Conservation (phyloP, 1,140 invertebrate species). For the Pentalonia nigronervosa region DNA sequence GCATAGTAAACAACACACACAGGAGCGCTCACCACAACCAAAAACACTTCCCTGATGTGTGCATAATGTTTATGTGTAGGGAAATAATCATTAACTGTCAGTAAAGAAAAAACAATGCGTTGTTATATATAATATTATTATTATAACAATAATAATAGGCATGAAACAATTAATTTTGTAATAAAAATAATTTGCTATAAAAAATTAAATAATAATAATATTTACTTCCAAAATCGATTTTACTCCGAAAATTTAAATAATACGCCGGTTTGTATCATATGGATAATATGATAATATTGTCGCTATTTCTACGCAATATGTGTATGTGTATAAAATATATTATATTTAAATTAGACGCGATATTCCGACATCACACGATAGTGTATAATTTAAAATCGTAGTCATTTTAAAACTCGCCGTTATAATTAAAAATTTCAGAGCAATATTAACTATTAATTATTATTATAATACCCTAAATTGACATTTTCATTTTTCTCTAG, state of each 20-base stretch:
- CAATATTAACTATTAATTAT: neutral
- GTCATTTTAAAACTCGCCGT: neutral
- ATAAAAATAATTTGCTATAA: neutral
- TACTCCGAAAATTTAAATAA: neutral
- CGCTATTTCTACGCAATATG: no score
- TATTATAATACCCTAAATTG: neutral
- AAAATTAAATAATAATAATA: neutral
- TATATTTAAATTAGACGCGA: neutral
- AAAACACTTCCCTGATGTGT: neutral
- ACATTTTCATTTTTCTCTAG: neutral
- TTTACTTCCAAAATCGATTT: neutral
- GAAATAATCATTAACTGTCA: constrained; percentile 5
- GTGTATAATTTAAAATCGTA: neutral
- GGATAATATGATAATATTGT: no score
- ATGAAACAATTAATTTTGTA: neutral
- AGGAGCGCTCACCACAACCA: neutral
- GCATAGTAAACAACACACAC: neutral
- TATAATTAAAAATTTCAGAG: neutral
- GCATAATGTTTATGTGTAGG: neutral
- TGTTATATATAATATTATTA: neutral
- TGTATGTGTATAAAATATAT: neutral
- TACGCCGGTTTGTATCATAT: neutral
- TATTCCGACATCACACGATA: neutral
- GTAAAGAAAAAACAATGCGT: neutral
- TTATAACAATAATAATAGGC: neutral